These are phyloP conservation scores for Boulengeromyrus knoepffleri DNA, from an alignment of 2,113 vertebrate species.

Conservation along the genomic window DNA sequence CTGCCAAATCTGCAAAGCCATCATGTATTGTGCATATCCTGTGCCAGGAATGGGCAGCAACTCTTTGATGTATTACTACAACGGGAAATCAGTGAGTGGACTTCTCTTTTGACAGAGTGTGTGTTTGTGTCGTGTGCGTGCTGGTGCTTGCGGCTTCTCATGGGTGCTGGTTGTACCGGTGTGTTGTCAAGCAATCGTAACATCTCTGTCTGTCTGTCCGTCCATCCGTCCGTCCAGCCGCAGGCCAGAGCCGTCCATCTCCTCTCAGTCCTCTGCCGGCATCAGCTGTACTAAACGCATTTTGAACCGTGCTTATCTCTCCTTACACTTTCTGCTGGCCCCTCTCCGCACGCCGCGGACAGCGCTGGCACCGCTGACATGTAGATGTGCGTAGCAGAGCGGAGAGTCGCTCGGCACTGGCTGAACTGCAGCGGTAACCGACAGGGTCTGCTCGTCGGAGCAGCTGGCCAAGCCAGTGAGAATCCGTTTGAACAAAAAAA, in stretches of 20 bases:
- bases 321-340: slow-evolving; percentile 27
- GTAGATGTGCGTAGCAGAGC: background rate
- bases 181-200: background rate
- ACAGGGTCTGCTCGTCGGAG: background rate
- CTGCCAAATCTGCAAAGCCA: slow-evolving; percentile 38
- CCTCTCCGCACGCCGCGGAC: background rate
- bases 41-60: slow-evolving; percentile 92
- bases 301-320: slow-evolving; percentile 46
- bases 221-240: background rate
- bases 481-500: background rate
- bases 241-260: background rate
- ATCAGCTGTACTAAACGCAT: background rate
- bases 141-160: background rate
- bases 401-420: background rate
- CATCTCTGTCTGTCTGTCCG: background rate
- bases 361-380: background rate
- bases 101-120: slow-evolving; percentile 20
- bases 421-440: background rate
- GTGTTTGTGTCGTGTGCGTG: slow-evolving; percentile 49
- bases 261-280: background rate
- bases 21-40: slow-evolving; percentile 94
- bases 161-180: slow-evolving; percentile 13
- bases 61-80: slow-evolving; percentile 98
- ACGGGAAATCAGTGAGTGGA: slow-evolving; percentile 90
- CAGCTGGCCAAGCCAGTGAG: background rate